phyloP scores from a whole-genome alignment of 2,113 vertebrate genomes.

The Microcebus murinus region DNA sequence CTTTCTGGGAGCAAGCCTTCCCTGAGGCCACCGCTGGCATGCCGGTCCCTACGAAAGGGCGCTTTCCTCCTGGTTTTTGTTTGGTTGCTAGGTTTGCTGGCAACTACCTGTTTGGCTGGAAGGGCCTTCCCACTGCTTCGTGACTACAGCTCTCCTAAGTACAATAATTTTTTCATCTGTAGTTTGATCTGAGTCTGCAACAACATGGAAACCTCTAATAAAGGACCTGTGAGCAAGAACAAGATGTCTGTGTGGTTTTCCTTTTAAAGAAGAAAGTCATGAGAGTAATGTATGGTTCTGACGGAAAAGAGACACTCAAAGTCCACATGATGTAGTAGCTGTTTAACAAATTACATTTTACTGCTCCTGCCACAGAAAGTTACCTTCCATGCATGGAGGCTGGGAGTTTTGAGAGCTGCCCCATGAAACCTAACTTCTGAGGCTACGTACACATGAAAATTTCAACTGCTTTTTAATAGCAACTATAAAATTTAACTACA shows the following conservation, averaged over 20 bases:
- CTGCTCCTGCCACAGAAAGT: not conserved
- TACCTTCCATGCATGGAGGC: not conserved
- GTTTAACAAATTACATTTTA: not conserved
- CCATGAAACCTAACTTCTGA: not conserved
- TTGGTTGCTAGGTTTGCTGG: constrained; percentile 1
- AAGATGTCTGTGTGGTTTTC: not conserved
- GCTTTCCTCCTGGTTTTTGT: not conserved
- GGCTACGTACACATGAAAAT: not conserved
- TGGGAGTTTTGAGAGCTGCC: not conserved
- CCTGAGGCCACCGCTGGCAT: not conserved
- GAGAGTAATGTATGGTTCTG: not conserved
- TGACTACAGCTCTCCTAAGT: not conserved
- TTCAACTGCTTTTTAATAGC: not conserved
- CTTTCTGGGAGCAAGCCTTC: not conserved
- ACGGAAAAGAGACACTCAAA: not conserved
- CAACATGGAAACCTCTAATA: not conserved
- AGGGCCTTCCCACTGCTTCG: not conserved
- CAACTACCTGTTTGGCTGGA: not conserved
- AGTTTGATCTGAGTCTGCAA: not conserved
- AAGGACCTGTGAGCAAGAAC: not conserved
- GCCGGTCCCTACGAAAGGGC: rapidly evolving
- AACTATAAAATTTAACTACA: not conserved
- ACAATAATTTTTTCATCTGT: not conserved
- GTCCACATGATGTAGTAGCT: not conserved
- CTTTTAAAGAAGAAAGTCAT: not conserved